Evolutionary conservation across 2,888 invertebrate species (phyloP), one percentile per base, ranked within the genome.

Genomic region (Acholoe squamosa): DNA sequence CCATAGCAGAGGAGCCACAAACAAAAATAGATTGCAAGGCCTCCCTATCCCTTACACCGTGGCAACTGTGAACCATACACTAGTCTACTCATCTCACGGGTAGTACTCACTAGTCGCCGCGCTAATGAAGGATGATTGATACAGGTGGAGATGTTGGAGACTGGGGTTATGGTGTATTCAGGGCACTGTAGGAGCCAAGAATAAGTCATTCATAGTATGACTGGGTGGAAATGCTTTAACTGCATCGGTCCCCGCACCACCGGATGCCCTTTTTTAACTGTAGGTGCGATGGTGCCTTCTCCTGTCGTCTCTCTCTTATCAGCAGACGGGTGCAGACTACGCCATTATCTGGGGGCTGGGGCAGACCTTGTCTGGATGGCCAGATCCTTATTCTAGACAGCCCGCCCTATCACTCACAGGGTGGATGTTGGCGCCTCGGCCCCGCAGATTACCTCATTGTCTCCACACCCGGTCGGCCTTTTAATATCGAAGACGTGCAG

Each of bases 321-420:
- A 5, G 76, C n/a, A 76, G 76, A 76, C 76, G 25, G 76, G 31
- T 0, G 61, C 31, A 61, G 76, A 31, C 31, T 28, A 5, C 76
- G 28, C 76, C 76, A 76, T 76, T 76, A 76, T 76, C 76, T 76
- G 76, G 76, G 28, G 16, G 5, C 5, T 28, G 16, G 76, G 76
- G 61, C 43, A 43, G 43, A 3, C 43, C 43, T 61, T 61, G 61
- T 43, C 43, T 43, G 43, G 43, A 43, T 43, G 43, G 43, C 43
- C 43, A 43, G 61, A 28, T 76, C 80, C 76, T 19, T 80, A 80
- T 80, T 80, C 80, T 43, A 80, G 80, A 34, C 80, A 80, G 80
- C 33, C 80, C 16, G 34, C 16, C 80, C 80, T 43, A 80, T 80
- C 80, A 43, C 34, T 80, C 80, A 34, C 80, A 33, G 34, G n/a